These are phyloP conservation scores for Megalopta genalis DNA, from an alignment of 1,140 invertebrate species.

Conservation along the genomic window DNA sequence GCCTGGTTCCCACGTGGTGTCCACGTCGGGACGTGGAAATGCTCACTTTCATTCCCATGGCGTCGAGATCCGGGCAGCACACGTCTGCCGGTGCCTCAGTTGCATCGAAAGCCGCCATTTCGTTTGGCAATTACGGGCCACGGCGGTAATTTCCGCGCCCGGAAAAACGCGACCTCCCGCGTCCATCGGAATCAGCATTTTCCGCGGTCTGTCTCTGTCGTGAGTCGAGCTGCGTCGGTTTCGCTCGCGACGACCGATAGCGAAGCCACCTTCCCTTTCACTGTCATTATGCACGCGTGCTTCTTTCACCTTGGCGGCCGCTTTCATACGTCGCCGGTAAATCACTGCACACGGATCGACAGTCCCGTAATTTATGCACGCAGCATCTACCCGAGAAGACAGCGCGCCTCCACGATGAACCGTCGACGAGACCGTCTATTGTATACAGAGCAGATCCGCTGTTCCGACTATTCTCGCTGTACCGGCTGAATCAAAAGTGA, in stretches of 20 bases:
- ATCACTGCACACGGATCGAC: slow-evolving; percentile 19
- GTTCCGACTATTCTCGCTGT: not conserved
- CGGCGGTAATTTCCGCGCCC: not conserved
- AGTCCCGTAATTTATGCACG: slow-evolving; percentile 38
- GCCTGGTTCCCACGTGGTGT: not conserved
- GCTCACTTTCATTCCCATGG: slow-evolving; percentile 2
- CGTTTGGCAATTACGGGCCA: not conserved
- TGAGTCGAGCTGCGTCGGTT: slow-evolving; percentile 8
- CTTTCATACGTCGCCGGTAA: slow-evolving; percentile 63
- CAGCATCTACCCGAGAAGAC: not conserved
- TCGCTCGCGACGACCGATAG: slow-evolving; percentile 29
- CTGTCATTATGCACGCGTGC: slow-evolving; percentile 59
- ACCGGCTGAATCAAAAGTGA: not conserved
- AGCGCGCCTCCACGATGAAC: not conserved
- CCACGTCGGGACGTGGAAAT: not conserved
- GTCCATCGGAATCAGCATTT: not conserved
- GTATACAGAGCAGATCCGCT: not conserved
- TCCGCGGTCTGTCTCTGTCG: slow-evolving; percentile 5
- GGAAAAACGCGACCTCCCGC: slow-evolving; percentile 20
- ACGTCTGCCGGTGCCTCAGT: not conserved
- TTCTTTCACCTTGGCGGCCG: slow-evolving; percentile 62
- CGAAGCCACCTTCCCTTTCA: slow-evolving; percentile 67
- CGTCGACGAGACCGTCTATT: not conserved
- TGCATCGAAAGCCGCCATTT: not conserved
- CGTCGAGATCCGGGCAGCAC: not conserved